These are phyloP conservation scores for Aethes cnicana DNA, from an alignment of 2,888 invertebrate genomes.

Conservation along the genomic window DNA sequence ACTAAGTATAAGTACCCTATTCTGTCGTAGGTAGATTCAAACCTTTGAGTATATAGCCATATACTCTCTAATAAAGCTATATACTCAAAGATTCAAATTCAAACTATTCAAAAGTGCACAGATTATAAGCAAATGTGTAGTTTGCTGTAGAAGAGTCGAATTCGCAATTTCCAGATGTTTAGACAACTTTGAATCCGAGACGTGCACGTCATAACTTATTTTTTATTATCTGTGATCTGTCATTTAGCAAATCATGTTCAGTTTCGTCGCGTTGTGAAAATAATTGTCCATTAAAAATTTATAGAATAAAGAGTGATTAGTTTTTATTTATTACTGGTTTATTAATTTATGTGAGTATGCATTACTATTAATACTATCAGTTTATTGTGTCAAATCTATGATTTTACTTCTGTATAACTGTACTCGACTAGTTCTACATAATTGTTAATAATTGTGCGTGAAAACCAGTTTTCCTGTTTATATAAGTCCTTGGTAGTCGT, in stretches of 20 bases:
- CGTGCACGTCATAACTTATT: conserved; percentile 18
- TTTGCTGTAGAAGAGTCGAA: no score
- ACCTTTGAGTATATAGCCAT: no score
- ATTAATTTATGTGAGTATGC: conserved; percentile 30
- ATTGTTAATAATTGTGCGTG: conserved; percentile 47
- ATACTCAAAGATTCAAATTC: no score
- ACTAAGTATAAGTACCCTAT: neutral
- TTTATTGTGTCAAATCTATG: conserved; percentile 1
- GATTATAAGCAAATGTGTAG: no score
- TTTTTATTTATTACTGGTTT: conserved; percentile 26
- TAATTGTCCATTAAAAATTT: conserved; percentile 35
- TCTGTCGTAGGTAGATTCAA: no score
- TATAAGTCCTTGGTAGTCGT: conserved; percentile 55
- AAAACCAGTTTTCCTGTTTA: conserved; percentile 62
- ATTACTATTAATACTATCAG: conserved; percentile 40
- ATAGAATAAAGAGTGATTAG: conserved; percentile 25
- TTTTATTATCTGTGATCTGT: conserved; percentile 42
- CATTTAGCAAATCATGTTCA: conserved; percentile 63
- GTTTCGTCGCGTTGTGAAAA: conserved; percentile 44
- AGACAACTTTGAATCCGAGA: no score
- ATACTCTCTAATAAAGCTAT: no score
- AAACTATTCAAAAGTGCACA: no score
- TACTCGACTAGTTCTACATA: conserved; percentile 36
- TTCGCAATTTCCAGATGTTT: no score
- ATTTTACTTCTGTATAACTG: neutral